Evolutionary conservation across 1,140 invertebrate species (phyloP).

Genomic region (Limonius californicus): DNA sequence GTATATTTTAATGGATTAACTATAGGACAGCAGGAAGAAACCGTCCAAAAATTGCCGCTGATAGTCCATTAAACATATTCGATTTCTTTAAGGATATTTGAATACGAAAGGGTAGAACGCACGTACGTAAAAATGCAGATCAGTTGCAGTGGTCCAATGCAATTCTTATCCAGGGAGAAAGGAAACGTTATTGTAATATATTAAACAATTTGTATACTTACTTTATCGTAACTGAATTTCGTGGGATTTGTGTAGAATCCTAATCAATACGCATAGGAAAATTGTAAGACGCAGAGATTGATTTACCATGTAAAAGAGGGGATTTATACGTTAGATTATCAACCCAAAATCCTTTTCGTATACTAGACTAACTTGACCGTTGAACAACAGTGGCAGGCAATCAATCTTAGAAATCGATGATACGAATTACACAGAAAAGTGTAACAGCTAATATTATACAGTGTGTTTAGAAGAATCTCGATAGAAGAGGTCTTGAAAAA

Average conservation of each 20-base stretch:
- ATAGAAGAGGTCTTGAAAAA: too few species aligned
- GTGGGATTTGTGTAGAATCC: background rate
- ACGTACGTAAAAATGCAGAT: constrained; percentile 44
- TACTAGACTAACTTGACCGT: too few species aligned
- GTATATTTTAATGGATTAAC: constrained; percentile 20
- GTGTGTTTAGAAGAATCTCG: too few species aligned
- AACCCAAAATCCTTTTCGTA: too few species aligned
- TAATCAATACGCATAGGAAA: background rate
- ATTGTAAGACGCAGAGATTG: constrained; percentile 3
- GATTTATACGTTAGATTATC: too few species aligned
- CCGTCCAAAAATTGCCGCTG: constrained; percentile 34
- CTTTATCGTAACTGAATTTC: background rate
- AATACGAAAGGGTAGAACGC: constrained; percentile 43
- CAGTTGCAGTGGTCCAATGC: constrained; percentile 30
- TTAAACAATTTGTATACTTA: background rate
- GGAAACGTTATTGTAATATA: background rate
- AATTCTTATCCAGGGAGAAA: background rate
- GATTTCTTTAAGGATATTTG: constrained; percentile 43
- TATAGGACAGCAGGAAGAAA: constrained; percentile 19
- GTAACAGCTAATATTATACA: too few species aligned
- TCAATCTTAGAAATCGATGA: too few species aligned
- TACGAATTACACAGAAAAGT: too few species aligned
- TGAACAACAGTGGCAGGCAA: too few species aligned
- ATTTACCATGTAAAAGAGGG: too few species aligned
- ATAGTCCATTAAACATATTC: constrained; percentile 46